A percentile compares a stretch with the other conserved stretches of the same genome.
These are phyloP conservation scores for Ornithoptera alexandrae DNA, from an alignment of 2,888 invertebrate genomes.

Conservation along the genomic window DNA sequence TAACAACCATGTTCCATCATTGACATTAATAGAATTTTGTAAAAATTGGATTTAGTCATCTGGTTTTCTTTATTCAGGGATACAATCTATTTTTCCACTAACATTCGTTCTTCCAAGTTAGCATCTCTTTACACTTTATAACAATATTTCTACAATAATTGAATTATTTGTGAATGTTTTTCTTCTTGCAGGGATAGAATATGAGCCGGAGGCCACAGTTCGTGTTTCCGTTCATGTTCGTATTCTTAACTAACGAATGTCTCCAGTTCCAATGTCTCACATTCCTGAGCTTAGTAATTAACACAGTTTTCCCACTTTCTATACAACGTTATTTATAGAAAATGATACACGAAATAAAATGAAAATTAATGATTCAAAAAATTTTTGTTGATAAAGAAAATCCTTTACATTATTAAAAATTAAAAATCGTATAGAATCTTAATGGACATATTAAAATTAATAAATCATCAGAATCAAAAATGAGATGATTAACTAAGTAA, in stretches of 20 bases:
- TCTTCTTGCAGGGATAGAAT: conserved; percentile 10
- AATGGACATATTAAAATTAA: too few relatives aligned
- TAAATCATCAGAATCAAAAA: too few relatives aligned
- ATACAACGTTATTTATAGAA: too few relatives aligned
- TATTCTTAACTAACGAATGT: conserved; percentile 8
- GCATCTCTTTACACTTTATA: background rate
- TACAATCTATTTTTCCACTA: too few relatives aligned
- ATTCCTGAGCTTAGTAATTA: conserved; percentile 9
- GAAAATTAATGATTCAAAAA: too few relatives aligned
- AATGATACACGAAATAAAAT: too few relatives aligned
- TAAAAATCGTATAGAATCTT: too few relatives aligned
- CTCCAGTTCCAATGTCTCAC: conserved; percentile 28
- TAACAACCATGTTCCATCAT: conserved; percentile 13
- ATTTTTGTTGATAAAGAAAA: too few relatives aligned
- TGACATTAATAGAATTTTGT: conserved; percentile 1
- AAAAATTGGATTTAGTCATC: background rate
- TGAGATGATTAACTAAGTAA: too few relatives aligned
- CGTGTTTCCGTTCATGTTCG: conserved; percentile 10
- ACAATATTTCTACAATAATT: background rate
- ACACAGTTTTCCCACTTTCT: background rate
- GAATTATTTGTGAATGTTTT: conserved; percentile 1
- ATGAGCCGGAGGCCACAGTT: conserved; percentile 12
- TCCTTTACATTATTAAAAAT: too few relatives aligned
- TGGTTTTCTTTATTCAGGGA: too few relatives aligned
- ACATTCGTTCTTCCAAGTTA: too few relatives aligned